phyloP scores from a whole-genome alignment of 1,140 invertebrate genomes.

The Nasonia giraulti region DNA sequence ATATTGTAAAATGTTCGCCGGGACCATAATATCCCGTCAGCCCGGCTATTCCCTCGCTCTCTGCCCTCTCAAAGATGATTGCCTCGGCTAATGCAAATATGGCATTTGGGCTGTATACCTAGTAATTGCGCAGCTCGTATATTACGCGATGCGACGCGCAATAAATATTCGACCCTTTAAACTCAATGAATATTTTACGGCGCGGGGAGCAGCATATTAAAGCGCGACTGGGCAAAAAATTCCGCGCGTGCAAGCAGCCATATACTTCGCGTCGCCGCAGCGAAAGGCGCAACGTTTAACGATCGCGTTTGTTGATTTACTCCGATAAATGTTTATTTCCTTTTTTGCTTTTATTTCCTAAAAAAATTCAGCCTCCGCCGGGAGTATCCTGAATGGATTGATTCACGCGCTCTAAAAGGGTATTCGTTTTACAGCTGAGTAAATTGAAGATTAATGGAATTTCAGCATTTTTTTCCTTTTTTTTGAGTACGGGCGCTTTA shows the following conservation, averaged over 20 bases:
- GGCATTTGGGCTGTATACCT: background rate
- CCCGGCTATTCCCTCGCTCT: no score
- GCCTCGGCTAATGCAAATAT: background rate
- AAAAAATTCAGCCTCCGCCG: background rate
- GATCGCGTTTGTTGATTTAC: background rate
- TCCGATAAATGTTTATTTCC: background rate
- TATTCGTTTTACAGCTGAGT: background rate
- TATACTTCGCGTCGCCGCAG: no score
- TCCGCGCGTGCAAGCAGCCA: background rate
- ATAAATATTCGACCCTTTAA: constrained; percentile 4
- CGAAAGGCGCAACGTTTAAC: background rate
- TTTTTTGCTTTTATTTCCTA: background rate
- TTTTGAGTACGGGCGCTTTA: background rate
- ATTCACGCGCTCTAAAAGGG: background rate
- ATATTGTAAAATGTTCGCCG: background rate
- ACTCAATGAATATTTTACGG: background rate
- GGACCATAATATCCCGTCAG: background rate
- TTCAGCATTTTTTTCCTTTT: background rate
- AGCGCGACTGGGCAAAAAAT: background rate
- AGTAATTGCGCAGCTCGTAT: background rate
- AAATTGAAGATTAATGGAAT: background rate
- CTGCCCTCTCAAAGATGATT: background rate
- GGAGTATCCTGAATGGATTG: background rate
- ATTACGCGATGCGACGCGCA: background rate
- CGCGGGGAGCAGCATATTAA: background rate